Base-by-base conservation (phyloP, 2,113 vertebrate species). In the Monarcha castaneiventris region DNA sequence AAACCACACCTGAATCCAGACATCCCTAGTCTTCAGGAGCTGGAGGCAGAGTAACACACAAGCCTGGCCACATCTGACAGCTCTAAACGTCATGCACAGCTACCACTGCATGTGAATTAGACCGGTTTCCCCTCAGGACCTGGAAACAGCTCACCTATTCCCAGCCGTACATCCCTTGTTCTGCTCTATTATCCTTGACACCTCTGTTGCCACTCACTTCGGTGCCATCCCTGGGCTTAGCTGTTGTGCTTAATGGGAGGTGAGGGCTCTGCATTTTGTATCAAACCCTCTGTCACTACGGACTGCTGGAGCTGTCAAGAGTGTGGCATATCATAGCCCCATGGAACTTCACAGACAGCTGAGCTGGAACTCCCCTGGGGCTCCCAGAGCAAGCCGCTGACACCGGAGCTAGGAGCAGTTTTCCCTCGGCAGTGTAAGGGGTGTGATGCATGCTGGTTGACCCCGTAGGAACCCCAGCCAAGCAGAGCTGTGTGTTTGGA, bases 271-370 rank as follows among this genome's bases (percentile, higher is more conserved):
- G 93, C 93, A 84, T 90, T 93, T 88, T 88, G 52, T 78, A 95
- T 96, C 94, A 96, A 95, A 92, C 76, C 76, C 85, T 86, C 72
- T 97, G 93, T 96, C 95, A 89, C 94, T 10, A 16, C 32, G 3
- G 95, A 90, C 95, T 96, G 94, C 87, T 90, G 49, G 71, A 92
- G 88, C 88, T 96, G 94, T 97, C 94, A 96, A 88, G 32, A 95
- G 64, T 2, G 4, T 16, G n/a, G 85, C 73, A 30, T 51, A 90
- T 97, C 96, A 96, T 8, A 93, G 86, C 69, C 83, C 87, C 66
- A 54, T 1, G 3, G 4, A 96, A 96, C 85, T 89, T 87, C 94
- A 88, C 79, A 92, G 95, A 86, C 94, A 95, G 94, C 94, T 90
- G 85, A 90, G 64, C 90, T 67, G 68, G 76, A 88, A 64, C 86